A percentile compares a stretch with the other conserved stretches of the same genome.
Conservation (phyloP, 2,113 vertebrate species). For the Crotalus viridis region DNA sequence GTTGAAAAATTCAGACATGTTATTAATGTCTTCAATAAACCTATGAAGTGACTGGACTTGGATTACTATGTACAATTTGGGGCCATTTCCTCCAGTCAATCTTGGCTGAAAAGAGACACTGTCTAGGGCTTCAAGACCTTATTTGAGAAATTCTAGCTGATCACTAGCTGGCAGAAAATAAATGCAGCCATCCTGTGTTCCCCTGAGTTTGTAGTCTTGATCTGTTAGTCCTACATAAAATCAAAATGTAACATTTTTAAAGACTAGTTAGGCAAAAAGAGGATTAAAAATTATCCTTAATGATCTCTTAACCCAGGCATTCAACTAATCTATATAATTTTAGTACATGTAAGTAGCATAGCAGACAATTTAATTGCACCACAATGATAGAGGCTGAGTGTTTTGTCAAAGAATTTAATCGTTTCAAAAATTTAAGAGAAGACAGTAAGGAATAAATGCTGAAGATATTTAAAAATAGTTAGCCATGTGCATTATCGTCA, state of each 20-base stretch:
- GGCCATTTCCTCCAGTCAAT: neutral
- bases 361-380: neutral
- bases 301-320: neutral
- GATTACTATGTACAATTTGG: neutral
- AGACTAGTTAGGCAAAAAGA: neutral
- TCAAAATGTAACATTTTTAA: neutral
- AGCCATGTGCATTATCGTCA: neutral
- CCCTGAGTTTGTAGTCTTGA: neutral
- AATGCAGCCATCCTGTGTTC: neutral
- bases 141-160: neutral
- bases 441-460: neutral
- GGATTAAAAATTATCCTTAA: neutral
- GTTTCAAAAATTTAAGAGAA: neutral
- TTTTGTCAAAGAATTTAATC: neutral
- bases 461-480: neutral
- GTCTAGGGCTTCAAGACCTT: neutral
- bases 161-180: neutral
- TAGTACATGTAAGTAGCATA: neutral
- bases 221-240: neutral
- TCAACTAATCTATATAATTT: neutral
- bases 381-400: neutral
- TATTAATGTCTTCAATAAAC: neutral
- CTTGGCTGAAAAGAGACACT: neutral
- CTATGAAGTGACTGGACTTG: neutral
- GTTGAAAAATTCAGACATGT: neutral